These are phyloP conservation scores for Timema cristinae DNA, from an alignment of 2,888 invertebrate species.

Conservation along the genomic window DNA sequence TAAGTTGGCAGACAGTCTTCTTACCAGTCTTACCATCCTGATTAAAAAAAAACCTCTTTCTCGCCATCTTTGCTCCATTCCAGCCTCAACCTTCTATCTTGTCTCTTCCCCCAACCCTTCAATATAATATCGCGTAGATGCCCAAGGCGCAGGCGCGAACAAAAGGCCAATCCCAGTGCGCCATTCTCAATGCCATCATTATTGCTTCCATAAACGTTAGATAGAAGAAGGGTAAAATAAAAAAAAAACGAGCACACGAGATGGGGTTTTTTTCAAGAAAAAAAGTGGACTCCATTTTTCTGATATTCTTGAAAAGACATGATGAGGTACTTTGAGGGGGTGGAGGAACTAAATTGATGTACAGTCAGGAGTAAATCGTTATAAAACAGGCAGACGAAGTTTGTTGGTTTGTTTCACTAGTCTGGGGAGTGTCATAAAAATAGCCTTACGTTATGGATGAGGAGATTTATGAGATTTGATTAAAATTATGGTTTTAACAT, in stretches of 20 bases:
- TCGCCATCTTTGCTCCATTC: too few species aligned
- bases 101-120: too few species aligned
- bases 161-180: slow-evolving; percentile 24
- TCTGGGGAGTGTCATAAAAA: too few species aligned
- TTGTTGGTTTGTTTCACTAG: too few species aligned
- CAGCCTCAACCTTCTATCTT: too few species aligned
- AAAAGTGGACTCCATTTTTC: slow-evolving; percentile 28
- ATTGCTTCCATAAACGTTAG: slow-evolving; percentile 25
- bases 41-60: too few species aligned
- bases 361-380: slow-evolving; percentile 13
- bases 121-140: too few species aligned
- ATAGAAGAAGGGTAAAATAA: slow-evolving; percentile 7
- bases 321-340: slow-evolving; percentile 18
- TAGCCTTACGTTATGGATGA: too few species aligned
- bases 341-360: slow-evolving; percentile 15
- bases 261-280: neutral
- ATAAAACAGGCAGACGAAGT: neutral
- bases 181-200: slow-evolving; percentile 27
- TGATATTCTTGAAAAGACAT: slow-evolving; percentile 28
- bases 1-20: too few species aligned
- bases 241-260: slow-evolving; percentile 6
- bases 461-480: too few species aligned
- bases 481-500: too few species aligned
- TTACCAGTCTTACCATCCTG: too few species aligned
- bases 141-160: slow-evolving; percentile 23